phyloP scores from a whole-genome alignment of 2,888 invertebrate genomes.

The Hermodice carunculata region DNA sequence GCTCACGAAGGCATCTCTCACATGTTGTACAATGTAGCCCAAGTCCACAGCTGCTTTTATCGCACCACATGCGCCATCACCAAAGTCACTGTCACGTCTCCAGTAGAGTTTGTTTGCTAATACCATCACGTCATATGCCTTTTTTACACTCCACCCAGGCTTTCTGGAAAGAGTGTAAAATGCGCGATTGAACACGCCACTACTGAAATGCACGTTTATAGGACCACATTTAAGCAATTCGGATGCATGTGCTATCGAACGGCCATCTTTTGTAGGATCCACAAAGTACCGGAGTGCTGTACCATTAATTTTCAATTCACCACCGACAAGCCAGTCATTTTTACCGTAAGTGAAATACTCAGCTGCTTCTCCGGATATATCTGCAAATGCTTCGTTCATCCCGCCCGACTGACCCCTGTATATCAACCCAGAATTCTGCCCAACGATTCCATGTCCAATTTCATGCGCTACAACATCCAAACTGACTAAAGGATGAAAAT shows the following conservation, averaged over 20 bases:
- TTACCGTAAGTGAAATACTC: slow-evolving; percentile 3
- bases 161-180: slow-evolving; percentile 1
- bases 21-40: background rate
- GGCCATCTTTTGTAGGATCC: slow-evolving; percentile 2
- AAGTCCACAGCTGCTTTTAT: background rate
- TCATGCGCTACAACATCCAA: slow-evolving; percentile 3
- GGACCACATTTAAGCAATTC: no score
- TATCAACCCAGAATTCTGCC: background rate
- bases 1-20: background rate
- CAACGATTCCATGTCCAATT: background rate
- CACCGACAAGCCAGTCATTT: background rate
- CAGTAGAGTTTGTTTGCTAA: slow-evolving; percentile 8
- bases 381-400: slow-evolving; percentile 11
- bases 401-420: background rate
- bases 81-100: background rate
- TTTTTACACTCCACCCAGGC: background rate
- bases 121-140: background rate
- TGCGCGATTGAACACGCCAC: slow-evolving; percentile 9
- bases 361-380: slow-evolving; percentile 10
- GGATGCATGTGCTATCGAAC: background rate
- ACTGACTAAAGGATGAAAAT: background rate
- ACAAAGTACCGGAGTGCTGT: slow-evolving; percentile 1
- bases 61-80: slow-evolving; percentile 10
- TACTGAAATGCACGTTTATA: background rate
- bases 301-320: background rate